Base-by-base conservation (phyloP, 2,888 invertebrate genomes). In the Drosophila acutilabella region DNA sequence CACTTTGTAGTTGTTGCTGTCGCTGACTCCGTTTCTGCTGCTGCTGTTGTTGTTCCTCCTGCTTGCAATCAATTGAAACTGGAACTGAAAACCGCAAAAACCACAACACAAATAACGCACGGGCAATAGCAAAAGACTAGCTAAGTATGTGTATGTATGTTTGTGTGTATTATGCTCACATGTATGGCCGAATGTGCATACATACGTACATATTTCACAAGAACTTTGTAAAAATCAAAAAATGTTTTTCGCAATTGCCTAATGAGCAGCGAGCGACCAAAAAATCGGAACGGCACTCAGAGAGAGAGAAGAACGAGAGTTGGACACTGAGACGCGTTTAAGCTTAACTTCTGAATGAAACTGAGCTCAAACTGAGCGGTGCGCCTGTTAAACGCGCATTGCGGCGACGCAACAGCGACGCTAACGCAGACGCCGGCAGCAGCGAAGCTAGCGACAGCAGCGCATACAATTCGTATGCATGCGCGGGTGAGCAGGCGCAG, bases 271-370 rank as follows among this genome's bases (percentile, higher is more conserved):
- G 58, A 36, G 44, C 30, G 30, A 36, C 42, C 59, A 38, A 40
- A 75, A 44, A 44, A 40, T 48, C 57, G 68, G 64, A 67, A 68
- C 69, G 71, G 67, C 56, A 47, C 13, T 10, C 40, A 42, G 53
- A 53, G 60, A 58, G 47, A 36, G 36, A 36, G 36, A 36, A 58
- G 47, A 36, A 13, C 11, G 36, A 36, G 13, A 36, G 36, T 36
- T 11, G 13, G 36, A 4, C 13, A 56, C 53, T 36, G 18, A 78
- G 61, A 73, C 74, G 60, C 69, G 78, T 64, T 62, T 62, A 57
- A 57, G 74, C 74, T 82, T 69, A 85, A 89, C 89, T 89, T 88
- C 88, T 84, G 85, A 89, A 84, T 87, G 85, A 84, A 85, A 88
- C 89, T 88, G 88, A 88, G 89, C 76, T 54, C 33, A 73, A 66